A percentile compares a stretch with the other conserved stretches of the same genome.
Conservation (phyloP, 2,113 vertebrate species). For the Cyprinodon tularosa region DNA sequence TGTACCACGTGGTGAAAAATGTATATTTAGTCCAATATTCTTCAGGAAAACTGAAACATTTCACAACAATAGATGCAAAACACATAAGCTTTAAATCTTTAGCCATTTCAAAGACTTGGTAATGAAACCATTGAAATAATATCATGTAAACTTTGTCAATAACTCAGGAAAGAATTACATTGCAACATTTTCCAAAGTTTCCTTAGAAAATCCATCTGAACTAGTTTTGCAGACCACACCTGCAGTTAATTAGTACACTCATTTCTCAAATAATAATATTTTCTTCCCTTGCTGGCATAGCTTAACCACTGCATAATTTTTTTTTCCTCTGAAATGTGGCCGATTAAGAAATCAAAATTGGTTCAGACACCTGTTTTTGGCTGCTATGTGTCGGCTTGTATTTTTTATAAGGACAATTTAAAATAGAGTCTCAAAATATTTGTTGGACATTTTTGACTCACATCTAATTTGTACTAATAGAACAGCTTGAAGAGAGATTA, state of each 20-base stretch:
- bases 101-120: not conserved
- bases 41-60: not conserved
- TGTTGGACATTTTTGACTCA: not conserved
- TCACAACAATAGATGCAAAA: not conserved
- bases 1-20: not conserved
- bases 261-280: conserved; percentile 7
- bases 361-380: not conserved
- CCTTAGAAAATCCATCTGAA: conserved; percentile 7
- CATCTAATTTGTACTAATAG: not conserved
- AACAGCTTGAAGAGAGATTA: not conserved
- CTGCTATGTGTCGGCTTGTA: not conserved
- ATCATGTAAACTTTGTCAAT: not conserved
- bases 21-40: not conserved
- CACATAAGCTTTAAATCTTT: not conserved
- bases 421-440: not conserved
- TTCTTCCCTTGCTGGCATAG: conserved; percentile 14
- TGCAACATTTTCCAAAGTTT: not conserved
- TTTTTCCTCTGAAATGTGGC: not conserved
- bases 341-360: not conserved
- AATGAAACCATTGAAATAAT: not conserved
- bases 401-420: not conserved
- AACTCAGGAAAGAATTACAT: rapidly evolving
- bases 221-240: not conserved
- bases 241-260: conserved; percentile 9
- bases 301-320: not conserved